These are phyloP conservation scores for Eudasyphora cyanicolor DNA, from an alignment of 2,888 invertebrate genomes.

Conservation along the genomic window DNA sequence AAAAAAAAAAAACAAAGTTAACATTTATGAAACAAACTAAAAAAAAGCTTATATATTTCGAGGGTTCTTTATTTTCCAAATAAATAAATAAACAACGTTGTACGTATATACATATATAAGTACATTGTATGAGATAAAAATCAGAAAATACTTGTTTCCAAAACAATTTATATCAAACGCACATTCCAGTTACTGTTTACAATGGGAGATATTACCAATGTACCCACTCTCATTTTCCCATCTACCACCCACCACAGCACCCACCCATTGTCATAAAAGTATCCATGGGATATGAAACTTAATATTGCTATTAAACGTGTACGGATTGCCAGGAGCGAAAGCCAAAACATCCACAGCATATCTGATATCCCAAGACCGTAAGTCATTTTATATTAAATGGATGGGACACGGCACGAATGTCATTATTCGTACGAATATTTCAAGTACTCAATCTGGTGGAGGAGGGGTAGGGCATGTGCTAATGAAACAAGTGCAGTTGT, in stretches of 20 bases:
- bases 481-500: background rate
- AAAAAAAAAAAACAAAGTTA: background rate
- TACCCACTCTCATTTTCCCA: background rate
- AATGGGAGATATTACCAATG: background rate
- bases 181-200: slow-evolving; percentile 1
- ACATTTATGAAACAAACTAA: background rate
- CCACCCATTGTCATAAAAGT: background rate
- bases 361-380: slow-evolving; percentile 8
- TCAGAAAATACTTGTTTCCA: background rate
- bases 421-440: slow-evolving; percentile 20
- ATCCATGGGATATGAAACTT: slow-evolving; percentile 39
- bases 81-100: background rate
- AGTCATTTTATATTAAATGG: slow-evolving; percentile 44
- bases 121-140: slow-evolving; percentile 15
- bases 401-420: slow-evolving; percentile 26
- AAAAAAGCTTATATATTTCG: background rate
- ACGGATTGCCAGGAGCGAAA: background rate
- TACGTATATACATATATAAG: background rate
- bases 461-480: background rate
- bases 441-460: no score
- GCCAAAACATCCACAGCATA: background rate
- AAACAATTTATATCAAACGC: slow-evolving; percentile 7
- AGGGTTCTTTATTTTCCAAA: no score
- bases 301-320: slow-evolving; percentile 31
- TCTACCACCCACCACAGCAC: background rate